A percentile compares a stretch with the other conserved stretches of the same genome.
Evolutionary conservation across 1,140 invertebrate species (phyloP).

Genomic region (Monochamus saltuarius): DNA sequence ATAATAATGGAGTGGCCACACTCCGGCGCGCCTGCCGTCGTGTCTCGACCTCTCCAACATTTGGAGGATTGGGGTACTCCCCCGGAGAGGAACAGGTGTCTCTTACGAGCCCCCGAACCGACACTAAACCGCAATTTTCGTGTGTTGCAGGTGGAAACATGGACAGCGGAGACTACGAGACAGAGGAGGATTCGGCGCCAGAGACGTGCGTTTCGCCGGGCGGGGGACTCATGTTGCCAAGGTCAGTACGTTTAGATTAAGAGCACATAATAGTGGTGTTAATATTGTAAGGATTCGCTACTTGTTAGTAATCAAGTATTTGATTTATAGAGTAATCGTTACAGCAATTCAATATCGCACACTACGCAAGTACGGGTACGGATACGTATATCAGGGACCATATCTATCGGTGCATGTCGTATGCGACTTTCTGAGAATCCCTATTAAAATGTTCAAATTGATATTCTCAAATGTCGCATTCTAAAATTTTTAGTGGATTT

Average conservation of each 20-base stretch:
- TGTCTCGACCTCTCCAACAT: slow-evolving; percentile 22
- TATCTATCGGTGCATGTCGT: too few species aligned
- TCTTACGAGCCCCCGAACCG: neutral
- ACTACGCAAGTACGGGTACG: too few species aligned
- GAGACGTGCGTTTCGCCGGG: slow-evolving; percentile 46
- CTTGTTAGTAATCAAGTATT: too few species aligned
- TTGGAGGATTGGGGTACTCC: slow-evolving; percentile 18
- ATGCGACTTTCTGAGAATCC: too few species aligned
- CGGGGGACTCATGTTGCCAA: slow-evolving; percentile 39
- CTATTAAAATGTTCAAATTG: too few species aligned
- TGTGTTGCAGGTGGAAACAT: slow-evolving; percentile 36
- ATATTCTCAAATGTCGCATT: too few species aligned
- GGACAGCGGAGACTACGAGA: slow-evolving; percentile 46
- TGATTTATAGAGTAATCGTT: too few species aligned
- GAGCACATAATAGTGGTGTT: too few species aligned
- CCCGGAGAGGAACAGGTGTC: slow-evolving; percentile 22
- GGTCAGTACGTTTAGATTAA: slow-evolving; percentile 30
- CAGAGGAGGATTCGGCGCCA: slow-evolving; percentile 46
- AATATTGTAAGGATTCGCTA: too few species aligned
- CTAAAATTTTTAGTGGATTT: too few species aligned
- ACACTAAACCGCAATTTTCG: slow-evolving; percentile 1
- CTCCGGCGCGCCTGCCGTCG: neutral
- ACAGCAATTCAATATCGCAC: too few species aligned
- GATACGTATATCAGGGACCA: too few species aligned
- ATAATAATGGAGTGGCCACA: neutral